Evolutionary conservation across 2,888 invertebrate species (phyloP), one percentile per base, ranked within the genome.

Genomic region (Zonitis immaculata): DNA sequence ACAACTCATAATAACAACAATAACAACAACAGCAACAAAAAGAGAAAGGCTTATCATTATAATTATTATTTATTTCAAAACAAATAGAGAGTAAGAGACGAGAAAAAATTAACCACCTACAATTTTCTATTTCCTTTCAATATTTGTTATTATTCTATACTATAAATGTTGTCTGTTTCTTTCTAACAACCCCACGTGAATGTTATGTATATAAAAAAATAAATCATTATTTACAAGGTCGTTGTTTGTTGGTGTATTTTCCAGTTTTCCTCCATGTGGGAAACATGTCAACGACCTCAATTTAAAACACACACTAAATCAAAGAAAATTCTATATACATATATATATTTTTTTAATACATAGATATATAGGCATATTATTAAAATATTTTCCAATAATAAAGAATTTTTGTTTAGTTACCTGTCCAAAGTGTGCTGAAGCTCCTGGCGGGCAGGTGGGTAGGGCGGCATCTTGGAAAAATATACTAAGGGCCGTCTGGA

Each of bases 391-490:
- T n/a, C n/a, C n/a, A n/a, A n/a, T n/a, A n/a, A n/a, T n/a, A n/a
- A n/a, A n/a, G n/a, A n/a, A n/a, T n/a, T n/a, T n/a, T n/a, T 18
- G 35, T 2, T 39, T 11, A 3, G n/a, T 8, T 78, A 91, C 91
- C 84, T 90, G 89, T 66, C 90, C 87, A 74, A 89, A 90, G 77
- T 89, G 90, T 73, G 87, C 84, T 60, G 85, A 84, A 56, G 86
- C 83, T 56, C 85, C 83, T 75, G 86, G 86, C 51, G 88, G 85
- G 73, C 88, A 89, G 51, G 85, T 81, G 52, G 90, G 89, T 69
- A 91, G 81, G 59, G 91, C 86, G 55, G 91, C 89, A 77, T 94
- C 95, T 89, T 94, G 93, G 76, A 94, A 93, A 81, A 94, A 95
- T 83, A 93, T 90, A 80, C 94, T 94, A 67, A 95, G 79, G 39